Evolutionary conservation across 2,888 invertebrate species (phyloP).

Genomic region (Pyrochroa serraticornis): DNA sequence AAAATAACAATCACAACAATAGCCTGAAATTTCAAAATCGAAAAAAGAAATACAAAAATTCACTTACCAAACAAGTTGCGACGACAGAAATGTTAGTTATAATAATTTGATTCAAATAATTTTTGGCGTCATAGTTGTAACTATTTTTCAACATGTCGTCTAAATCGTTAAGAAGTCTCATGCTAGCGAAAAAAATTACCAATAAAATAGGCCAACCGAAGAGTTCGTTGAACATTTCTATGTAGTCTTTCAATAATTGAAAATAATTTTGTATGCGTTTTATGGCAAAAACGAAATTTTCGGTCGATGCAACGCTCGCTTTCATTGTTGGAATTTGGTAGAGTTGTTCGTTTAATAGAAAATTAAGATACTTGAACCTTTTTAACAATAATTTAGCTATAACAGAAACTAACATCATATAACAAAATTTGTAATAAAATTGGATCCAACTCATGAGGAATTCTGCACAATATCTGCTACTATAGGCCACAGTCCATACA

Average conservation of each 20-base stretch:
- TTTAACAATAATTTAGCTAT: background rate
- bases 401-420: background rate
- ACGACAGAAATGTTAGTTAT: background rate
- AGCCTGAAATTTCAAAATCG: background rate
- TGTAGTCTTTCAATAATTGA: background rate
- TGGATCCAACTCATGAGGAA: background rate
- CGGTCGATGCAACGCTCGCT: background rate
- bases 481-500: background rate
- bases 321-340: background rate
- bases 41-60: background rate
- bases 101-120: background rate
- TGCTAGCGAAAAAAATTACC: background rate
- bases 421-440: background rate
- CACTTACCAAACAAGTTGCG: background rate
- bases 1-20: background rate
- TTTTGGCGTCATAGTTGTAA: background rate
- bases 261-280: background rate
- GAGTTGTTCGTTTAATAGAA: background rate
- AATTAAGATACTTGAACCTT: background rate
- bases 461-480: background rate
- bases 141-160: conserved; percentile 7
- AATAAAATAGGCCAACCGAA: conserved; percentile 5
- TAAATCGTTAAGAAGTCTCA: background rate
- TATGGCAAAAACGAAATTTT: background rate
- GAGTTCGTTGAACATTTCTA: background rate